Base-by-base conservation (phyloP, 2,888 invertebrate species). In the Agrochola litura region DNA sequence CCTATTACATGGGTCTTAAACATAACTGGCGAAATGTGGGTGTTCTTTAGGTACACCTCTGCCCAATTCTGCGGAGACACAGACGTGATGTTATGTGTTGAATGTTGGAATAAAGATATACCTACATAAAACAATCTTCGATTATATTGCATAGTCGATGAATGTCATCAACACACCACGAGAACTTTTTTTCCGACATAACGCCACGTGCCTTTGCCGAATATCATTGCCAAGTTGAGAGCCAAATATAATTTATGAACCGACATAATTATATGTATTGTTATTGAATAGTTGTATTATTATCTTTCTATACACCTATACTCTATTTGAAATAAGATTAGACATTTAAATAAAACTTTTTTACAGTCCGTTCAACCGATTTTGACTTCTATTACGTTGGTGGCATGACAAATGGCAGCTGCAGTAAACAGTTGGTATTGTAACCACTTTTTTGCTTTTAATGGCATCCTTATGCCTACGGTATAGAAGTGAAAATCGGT, bases 141-240 rank as follows among this genome's bases (percentile, higher is more conserved):
- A 30, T 30, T 30, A 30, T 2, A 37, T 65, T 37, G 6, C 12
- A 43, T 16, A 43, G 0, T 52, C n/a, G 16, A 30, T 16, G 25
- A 25, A 16, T 49, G 8, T 4, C 16, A 49, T 22, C n/a, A 30
- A 60, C n/a, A 14, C 37, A 60, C 4, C n/a, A n/a, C 52, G 25
- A 54, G 54, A 41, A 41, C 6, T 63, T 37, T 56, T 54, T 56
- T 56, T 37, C 37, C 5, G 52, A 19, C n/a, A 60, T 46, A n/a
- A 30, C 14, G 16, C 22, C 37, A 81, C 30, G n/a, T 82, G 49
- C 41, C 41, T 37, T 16, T 37, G 69, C 43, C 49, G 43, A 16
- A 22, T 67, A 5, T 10, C 54, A 56, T 25, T 83, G 85, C 82
- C 85, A 83, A 83, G 22, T 67, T 52, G 19, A 46, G 64, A 74